A percentile compares a stretch with the other conserved stretches of the same genome.
Evolutionary conservation across 1,140 invertebrate species (phyloP).

Genomic region (Lysiphlebus fabarum): DNA sequence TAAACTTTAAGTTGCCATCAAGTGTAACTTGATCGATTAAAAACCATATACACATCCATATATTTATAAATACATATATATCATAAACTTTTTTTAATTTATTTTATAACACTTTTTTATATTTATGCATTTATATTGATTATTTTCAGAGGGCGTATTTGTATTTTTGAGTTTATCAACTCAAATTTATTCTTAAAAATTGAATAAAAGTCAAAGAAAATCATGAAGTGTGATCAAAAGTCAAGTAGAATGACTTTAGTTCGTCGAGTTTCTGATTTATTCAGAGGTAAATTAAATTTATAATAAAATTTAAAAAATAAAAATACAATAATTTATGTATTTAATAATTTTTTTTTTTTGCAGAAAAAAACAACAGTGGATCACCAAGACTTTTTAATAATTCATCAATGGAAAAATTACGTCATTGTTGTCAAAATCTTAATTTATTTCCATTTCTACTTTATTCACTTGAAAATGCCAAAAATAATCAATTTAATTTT

Average conservation of each 20-base stretch:
- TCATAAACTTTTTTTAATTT: too few relatives aligned
- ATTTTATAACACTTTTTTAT: too few relatives aligned
- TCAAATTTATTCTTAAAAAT: too few relatives aligned
- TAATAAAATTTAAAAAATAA: not conserved
- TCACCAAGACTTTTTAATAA: constrained; percentile 45
- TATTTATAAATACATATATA: too few relatives aligned
- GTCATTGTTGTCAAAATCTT: constrained; percentile 52
- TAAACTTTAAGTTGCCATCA: too few relatives aligned
- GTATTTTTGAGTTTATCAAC: too few relatives aligned
- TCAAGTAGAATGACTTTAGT: constrained; percentile 3
- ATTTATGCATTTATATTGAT: too few relatives aligned
- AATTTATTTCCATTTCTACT: constrained; percentile 50
- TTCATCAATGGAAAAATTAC: constrained; percentile 49
- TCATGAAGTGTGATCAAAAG: not conserved
- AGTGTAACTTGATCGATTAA: too few relatives aligned
- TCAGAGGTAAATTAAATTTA: constrained; percentile 14
- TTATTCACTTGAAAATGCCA: constrained; percentile 48
- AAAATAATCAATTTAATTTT: constrained; percentile 35
- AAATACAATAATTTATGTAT: not conserved
- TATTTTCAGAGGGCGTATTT: too few relatives aligned
- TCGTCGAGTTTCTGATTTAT: constrained; percentile 17
- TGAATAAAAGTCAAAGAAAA: not conserved
- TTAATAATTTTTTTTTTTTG: constrained; percentile 10
- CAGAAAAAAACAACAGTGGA: constrained; percentile 46
- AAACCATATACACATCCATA: too few relatives aligned